Evolutionary conservation across 2,797 vertebrate species (phyloP).

Genomic region (Pseudomugil gertrudae): DNA sequence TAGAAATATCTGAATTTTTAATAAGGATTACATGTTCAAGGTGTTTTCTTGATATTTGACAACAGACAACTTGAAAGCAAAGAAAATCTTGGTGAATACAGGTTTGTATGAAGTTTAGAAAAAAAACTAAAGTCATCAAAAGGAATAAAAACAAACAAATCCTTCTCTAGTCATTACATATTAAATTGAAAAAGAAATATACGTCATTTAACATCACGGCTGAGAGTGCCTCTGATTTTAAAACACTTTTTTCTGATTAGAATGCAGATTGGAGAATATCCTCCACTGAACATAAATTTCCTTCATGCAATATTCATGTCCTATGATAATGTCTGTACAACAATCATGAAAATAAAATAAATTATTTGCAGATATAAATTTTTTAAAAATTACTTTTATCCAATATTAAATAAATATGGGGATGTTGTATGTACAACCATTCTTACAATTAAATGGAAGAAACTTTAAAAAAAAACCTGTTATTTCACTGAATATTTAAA

Average conservation of each 20-base stretch:
- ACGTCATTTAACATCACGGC: slow-evolving; percentile 8
- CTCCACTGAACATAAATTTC: slow-evolving; percentile 35
- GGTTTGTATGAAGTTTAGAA: slow-evolving; percentile 24
- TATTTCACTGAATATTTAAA: neutral
- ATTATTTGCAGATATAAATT: too few relatives aligned
- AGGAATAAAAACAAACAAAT: neutral
- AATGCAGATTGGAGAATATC: slow-evolving; percentile 25
- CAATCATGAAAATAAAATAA: slow-evolving; percentile 5
- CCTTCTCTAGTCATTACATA: slow-evolving; percentile 22
- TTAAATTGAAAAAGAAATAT: slow-evolving; percentile 19
- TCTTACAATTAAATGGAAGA: too few relatives aligned
- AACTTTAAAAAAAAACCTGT: too few relatives aligned
- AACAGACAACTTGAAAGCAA: slow-evolving; percentile 30
- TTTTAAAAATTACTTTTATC: neutral
- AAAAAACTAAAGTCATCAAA: slow-evolving; percentile 38
- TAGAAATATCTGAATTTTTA: slow-evolving; percentile 1
- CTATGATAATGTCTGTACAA: slow-evolving; percentile 15
- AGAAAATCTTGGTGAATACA: slow-evolving; percentile 17
- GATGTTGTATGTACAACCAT: neutral
- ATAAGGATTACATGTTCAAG: slow-evolving; percentile 20
- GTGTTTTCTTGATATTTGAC: slow-evolving; percentile 26
- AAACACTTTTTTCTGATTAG: slow-evolving; percentile 9
- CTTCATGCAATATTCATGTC: slow-evolving; percentile 34
- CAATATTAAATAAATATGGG: neutral
- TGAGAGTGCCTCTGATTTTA: slow-evolving; percentile 27